Evolutionary conservation across 2,888 invertebrate genomes (phyloP), one percentile per base, ranked within the genome.

Genomic region (Gibbula magus): DNA sequence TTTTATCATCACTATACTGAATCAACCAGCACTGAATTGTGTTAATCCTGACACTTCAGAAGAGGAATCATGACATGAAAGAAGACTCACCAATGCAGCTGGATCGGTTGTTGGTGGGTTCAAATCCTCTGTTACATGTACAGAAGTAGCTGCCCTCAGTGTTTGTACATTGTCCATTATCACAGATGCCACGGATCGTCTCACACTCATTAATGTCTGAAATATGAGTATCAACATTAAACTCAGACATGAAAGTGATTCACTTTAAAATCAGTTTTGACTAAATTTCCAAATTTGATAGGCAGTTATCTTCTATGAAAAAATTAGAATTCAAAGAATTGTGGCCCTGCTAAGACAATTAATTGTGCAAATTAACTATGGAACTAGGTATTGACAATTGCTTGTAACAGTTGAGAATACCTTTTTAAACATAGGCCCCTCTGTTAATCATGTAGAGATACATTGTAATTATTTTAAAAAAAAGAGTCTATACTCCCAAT

Each of bases 131-230:
- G 0, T 96, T 95, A 91, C 97, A 97, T 91, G 96, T 95, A 93
- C 97, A 97, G 53, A 95, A 94, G 93, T 96, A 97, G 1, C 96
- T 96, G 0, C 96, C 96, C 13, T 95, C 93, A 0, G 96, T 96
- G 93, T 97, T 97, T n/a, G 96, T 93, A 91, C 97, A 97, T 73
- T 94, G 94, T 0, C 97, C 97, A 66, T 96, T 96, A 83, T 95
- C 94, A 92, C 97, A 97, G 5, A 97, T 94, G 0, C 96, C 96
- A 74, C 95, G 95, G 92, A 96, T 96, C 86, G 96, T 95, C 77
- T 94, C 94, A 93, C 97, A 97, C 93, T 97, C 97, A 92, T 97
- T 96, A 85, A 97, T 96, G 92, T 97, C 97, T 90, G 96, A 5
- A 84, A 83, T 53, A 29, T 77, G 39, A 76, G 61, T 45, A 8